Percentiles rank a stretch among this genome's conserved stretches.
phyloP scores from a whole-genome alignment of 2,888 invertebrate species.

The Thereva unica region DNA sequence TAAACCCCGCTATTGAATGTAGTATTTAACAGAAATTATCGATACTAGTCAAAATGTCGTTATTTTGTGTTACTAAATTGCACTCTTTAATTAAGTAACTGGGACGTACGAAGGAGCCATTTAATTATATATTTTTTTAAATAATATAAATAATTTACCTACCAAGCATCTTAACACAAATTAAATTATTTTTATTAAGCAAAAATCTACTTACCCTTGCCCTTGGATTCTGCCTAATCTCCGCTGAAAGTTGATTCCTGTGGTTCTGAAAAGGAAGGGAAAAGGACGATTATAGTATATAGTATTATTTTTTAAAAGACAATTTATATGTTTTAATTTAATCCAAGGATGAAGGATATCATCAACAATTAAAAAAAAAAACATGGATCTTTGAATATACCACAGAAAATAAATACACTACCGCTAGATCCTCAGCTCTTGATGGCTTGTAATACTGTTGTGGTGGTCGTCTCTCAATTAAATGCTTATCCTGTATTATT shows the following conservation, averaged over 20 bases:
- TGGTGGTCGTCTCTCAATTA: constrained; percentile 57
- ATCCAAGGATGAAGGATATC: neutral
- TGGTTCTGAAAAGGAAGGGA: constrained; percentile 64
- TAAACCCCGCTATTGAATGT: too few relatives aligned
- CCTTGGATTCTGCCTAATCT: constrained; percentile 69
- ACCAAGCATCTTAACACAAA: neutral
- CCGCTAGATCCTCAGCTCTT: constrained; percentile 35
- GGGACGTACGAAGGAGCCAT: too few relatives aligned
- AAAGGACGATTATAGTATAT: constrained; percentile 18
- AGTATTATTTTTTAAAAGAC: neutral
- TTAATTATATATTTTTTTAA: neutral
- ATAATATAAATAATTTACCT: neutral
- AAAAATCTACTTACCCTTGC: constrained; percentile 64
- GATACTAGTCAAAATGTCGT: too few relatives aligned
- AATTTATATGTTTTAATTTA: neutral
- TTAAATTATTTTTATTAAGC: neutral
- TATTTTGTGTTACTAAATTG: too few relatives aligned
- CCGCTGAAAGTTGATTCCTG: constrained; percentile 70
- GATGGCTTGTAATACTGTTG: constrained; percentile 47
- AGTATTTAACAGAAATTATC: too few relatives aligned
- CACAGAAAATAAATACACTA: constrained; percentile 7
- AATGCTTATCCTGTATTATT: constrained; percentile 60
- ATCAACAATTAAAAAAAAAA: neutral
- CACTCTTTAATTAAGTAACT: too few relatives aligned
- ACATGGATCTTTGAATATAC: neutral